Evolutionary conservation across 1,140 invertebrate species (phyloP).

Genomic region (Globodera rostochiensis): DNA sequence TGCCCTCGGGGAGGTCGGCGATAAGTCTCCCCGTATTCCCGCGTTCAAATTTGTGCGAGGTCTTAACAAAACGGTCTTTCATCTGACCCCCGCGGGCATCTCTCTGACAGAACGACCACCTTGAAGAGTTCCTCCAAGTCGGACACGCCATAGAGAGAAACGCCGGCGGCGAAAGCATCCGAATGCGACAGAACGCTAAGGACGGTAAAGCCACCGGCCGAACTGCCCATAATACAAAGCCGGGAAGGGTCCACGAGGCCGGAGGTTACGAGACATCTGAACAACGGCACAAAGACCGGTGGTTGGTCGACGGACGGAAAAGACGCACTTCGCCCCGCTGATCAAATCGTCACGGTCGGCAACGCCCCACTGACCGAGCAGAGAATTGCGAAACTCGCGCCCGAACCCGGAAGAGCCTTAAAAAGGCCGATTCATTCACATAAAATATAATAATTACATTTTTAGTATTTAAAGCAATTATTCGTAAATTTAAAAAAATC

Average conservation of each 20-base stretch:
- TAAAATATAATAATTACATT: too few relatives aligned
- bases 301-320: neutral
- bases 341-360: slow-evolving; percentile 34
- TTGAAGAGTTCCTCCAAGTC: slow-evolving; percentile 35
- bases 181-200: slow-evolving; percentile 19
- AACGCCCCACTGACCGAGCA: slow-evolving; percentile 36
- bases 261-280: slow-evolving; percentile 28
- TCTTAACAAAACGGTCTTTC: slow-evolving; percentile 6
- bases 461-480: neutral
- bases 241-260: slow-evolving; percentile 29
- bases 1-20: slow-evolving; percentile 14
- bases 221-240: slow-evolving; percentile 38
- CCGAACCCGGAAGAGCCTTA: slow-evolving; percentile 25
- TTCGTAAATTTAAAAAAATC: neutral
- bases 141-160: slow-evolving; percentile 34
- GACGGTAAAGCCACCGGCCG: slow-evolving; percentile 34
- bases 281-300: neutral
- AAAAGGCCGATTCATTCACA: neutral
- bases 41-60: slow-evolving; percentile 35
- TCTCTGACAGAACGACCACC: neutral
- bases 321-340: slow-evolving; percentile 7
- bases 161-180: slow-evolving; percentile 29
- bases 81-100: neutral
- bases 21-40: slow-evolving; percentile 27
- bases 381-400: slow-evolving; percentile 30